Conservation (phyloP, 2,888 invertebrate species). For the Agrenia bidenticulata region DNA sequence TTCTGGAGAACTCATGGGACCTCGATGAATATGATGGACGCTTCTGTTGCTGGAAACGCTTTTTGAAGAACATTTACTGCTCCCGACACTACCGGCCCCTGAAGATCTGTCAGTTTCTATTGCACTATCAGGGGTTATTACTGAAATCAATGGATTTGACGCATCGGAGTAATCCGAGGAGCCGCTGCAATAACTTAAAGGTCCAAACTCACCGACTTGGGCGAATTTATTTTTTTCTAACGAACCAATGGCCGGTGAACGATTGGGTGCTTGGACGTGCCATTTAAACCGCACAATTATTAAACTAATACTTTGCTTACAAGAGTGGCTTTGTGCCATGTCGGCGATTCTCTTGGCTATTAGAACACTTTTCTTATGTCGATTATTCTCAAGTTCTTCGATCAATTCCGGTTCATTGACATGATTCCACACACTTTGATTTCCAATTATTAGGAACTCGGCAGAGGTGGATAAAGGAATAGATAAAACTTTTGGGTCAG, state of each 20-base stretch:
- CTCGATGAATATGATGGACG: background rate
- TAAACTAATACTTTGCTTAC: conserved; percentile 82
- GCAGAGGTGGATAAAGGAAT: conserved; percentile 76
- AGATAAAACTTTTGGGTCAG: conserved; percentile 76
- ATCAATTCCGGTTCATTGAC: conserved; percentile 80
- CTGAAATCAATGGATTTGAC: conserved; percentile 51
- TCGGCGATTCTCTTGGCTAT: conserved; percentile 87
- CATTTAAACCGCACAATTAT: conserved; percentile 68
- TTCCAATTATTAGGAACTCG: conserved; percentile 78
- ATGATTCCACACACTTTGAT: conserved; percentile 78
- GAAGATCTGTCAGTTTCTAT: conserved; percentile 51
- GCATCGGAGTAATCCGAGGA: conserved; percentile 51
- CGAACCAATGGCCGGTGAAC: conserved; percentile 8
- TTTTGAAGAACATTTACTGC: conserved; percentile 25
- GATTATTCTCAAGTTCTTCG: conserved; percentile 65
- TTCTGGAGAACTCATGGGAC: background rate
- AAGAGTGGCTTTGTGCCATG: conserved; percentile 85
- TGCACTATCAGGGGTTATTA: conserved; percentile 51
- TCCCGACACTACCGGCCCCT: conserved; percentile 37
- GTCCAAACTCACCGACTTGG: conserved; percentile 44
- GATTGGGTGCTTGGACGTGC: conserved; percentile 29
- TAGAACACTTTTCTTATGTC: conserved; percentile 56
- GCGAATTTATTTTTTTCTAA: conserved; percentile 25
- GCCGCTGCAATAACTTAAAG: conserved; percentile 49
- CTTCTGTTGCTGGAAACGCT: background rate